Conservation (phyloP, 2,113 vertebrate genomes). For the Hippocampus comes region DNA sequence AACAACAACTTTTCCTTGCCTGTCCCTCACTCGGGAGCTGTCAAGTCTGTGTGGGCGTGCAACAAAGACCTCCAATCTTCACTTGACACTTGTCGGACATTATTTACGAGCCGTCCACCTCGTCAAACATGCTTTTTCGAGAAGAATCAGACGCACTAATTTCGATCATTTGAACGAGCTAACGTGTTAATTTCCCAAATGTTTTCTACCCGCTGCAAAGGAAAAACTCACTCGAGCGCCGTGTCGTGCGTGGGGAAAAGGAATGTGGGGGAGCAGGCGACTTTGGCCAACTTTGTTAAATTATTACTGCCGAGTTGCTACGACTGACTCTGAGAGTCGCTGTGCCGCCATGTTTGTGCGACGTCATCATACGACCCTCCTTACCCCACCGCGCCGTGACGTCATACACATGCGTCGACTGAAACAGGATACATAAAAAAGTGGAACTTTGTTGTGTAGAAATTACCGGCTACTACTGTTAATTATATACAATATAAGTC, state of each 20-base stretch:
- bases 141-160: not conserved
- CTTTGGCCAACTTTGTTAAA: not conserved
- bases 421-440: not conserved
- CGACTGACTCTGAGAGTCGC: not conserved
- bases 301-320: not conserved
- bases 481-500: too few relatives aligned
- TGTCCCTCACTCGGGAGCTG: not conserved
- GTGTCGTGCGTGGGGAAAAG: not conserved
- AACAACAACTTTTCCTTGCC: not conserved
- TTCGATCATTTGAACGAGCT: not conserved
- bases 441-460: not conserved
- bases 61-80: not conserved
- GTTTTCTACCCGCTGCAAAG: not conserved
- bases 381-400: too few relatives aligned
- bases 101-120: not conserved
- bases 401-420: not conserved
- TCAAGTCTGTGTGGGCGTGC: not conserved
- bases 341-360: slow-evolving; percentile 31
- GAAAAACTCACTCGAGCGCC: not conserved
- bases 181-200: not conserved
- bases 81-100: not conserved
- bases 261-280: not conserved
- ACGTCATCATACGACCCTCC: slow-evolving; percentile 21
- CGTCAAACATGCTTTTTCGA: not conserved
- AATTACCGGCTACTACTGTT: not conserved